Evolutionary conservation across 2,113 vertebrate species (phyloP).

Genomic region (Machaerirhynchus nigripectus): DNA sequence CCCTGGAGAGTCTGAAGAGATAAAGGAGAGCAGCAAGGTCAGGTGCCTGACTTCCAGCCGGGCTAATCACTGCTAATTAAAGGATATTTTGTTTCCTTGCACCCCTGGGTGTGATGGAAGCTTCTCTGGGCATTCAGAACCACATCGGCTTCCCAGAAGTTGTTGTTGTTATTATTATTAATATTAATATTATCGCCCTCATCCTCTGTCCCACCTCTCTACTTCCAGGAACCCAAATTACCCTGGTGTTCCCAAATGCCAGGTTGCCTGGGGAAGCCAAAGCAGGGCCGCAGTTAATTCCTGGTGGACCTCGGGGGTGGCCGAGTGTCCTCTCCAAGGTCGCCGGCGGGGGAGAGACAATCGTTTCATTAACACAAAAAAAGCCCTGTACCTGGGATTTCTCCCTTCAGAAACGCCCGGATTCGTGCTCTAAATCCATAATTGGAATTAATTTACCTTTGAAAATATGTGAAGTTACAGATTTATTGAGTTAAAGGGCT

Average conservation of each 20-base stretch:
- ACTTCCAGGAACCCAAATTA: neutral
- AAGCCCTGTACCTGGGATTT: fast-evolving
- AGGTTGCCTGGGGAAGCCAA: neutral
- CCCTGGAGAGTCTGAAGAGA: neutral
- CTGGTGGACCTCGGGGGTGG: neutral
- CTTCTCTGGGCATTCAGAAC: neutral
- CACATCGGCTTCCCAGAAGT: neutral
- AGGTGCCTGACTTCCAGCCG: neutral
- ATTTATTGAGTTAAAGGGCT: neutral
- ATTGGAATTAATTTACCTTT: neutral
- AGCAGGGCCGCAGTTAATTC: neutral
- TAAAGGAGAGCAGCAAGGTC: neutral
- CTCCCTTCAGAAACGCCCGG: neutral
- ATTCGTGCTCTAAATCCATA: neutral
- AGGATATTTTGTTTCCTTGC: neutral
- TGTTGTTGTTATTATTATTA: neutral
- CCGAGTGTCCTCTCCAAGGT: neutral
- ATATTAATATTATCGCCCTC: fast-evolving
- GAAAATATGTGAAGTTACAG: neutral
- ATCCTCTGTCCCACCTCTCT: neutral
- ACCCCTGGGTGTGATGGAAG: neutral
- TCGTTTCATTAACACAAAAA: neutral
- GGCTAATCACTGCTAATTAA: neutral
- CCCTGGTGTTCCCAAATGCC: neutral
- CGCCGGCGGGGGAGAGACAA: neutral